Evolutionary conservation across 2,888 invertebrate genomes (phyloP).

Genomic region (Parapristionchus giblindavisi): DNA sequence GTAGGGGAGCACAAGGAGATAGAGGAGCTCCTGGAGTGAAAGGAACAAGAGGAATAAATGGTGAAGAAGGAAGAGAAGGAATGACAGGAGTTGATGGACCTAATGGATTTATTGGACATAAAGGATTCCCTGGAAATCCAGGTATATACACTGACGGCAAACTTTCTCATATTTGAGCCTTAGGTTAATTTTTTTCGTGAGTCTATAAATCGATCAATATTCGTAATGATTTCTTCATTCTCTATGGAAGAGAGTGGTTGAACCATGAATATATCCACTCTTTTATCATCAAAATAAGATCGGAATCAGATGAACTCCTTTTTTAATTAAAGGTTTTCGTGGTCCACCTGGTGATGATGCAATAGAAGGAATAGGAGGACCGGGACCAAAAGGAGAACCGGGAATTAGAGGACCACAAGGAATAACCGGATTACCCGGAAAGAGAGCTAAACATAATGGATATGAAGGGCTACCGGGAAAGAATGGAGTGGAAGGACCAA

Average conservation of each 20-base stretch:
- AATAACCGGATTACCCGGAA: conserved; percentile 21
- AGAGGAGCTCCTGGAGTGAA: conserved; percentile 35
- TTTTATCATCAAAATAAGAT: too few relatives aligned
- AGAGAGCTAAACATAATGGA: conserved; percentile 29
- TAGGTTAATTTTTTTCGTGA: too few relatives aligned
- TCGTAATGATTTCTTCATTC: too few relatives aligned
- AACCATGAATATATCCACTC: too few relatives aligned
- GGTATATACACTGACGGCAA: conserved; percentile 10
- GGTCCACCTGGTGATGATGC: conserved; percentile 32
- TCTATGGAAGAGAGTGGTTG: too few relatives aligned
- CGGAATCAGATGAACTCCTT: too few relatives aligned
- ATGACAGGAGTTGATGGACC: conserved; percentile 36
- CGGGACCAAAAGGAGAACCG: conserved; percentile 22
- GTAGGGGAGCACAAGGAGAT: conserved; percentile 39
- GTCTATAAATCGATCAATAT: too few relatives aligned
- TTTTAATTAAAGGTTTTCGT: conserved; percentile 16
- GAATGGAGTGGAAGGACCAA: conserved; percentile 29
- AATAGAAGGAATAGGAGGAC: conserved; percentile 39
- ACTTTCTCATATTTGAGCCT: not conserved
- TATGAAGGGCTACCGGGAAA: conserved; percentile 35
- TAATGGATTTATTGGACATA: conserved; percentile 7
- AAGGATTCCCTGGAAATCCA: conserved; percentile 39
- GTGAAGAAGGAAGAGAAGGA: conserved; percentile 40
- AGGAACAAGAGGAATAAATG: conserved; percentile 35
- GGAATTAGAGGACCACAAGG: conserved; percentile 28